Evolutionary conservation across 2,888 invertebrate genomes (phyloP).

Genomic region (Autographa pulchrina): DNA sequence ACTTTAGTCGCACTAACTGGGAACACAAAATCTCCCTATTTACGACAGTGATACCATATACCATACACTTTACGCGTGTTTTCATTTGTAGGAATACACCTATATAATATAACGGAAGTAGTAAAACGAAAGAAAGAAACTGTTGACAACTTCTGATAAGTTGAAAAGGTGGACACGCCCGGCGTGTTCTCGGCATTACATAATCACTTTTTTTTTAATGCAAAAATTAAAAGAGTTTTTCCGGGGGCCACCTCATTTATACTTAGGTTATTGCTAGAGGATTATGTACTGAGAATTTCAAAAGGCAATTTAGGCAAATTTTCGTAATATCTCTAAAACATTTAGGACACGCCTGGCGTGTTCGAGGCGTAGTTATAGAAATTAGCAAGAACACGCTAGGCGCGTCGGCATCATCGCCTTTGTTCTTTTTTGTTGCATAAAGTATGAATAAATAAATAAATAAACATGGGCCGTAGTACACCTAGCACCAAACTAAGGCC

Average conservation of each 20-base stretch:
- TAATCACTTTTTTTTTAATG: background rate
- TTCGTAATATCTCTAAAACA: constrained; percentile 13
- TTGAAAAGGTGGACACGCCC: constrained; percentile 1
- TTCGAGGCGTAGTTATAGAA: constrained; percentile 25
- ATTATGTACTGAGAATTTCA: constrained; percentile 18
- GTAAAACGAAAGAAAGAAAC: constrained; percentile 6
- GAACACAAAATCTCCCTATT: constrained; percentile 10
- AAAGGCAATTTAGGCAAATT: constrained; percentile 13
- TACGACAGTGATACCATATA: constrained; percentile 12
- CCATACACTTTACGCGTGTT: constrained; percentile 10
- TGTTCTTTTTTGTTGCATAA: background rate
- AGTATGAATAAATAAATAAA: no score
- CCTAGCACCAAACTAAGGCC: no score
- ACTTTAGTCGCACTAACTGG: constrained; percentile 6
- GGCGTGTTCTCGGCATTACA: background rate
- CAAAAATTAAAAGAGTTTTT: background rate
- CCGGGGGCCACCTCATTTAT: constrained; percentile 4
- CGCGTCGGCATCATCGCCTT: background rate
- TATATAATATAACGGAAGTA: constrained; percentile 6
- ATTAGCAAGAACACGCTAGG: constrained; percentile 24
- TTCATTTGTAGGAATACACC: constrained; percentile 7
- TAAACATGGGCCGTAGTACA: no score
- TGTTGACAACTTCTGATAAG: constrained; percentile 5
- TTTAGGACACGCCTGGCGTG: constrained; percentile 17
- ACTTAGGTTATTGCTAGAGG: constrained; percentile 13